Evolutionary conservation across 2,888 invertebrate species (phyloP).

Genomic region (Pemphredon lugubris): DNA sequence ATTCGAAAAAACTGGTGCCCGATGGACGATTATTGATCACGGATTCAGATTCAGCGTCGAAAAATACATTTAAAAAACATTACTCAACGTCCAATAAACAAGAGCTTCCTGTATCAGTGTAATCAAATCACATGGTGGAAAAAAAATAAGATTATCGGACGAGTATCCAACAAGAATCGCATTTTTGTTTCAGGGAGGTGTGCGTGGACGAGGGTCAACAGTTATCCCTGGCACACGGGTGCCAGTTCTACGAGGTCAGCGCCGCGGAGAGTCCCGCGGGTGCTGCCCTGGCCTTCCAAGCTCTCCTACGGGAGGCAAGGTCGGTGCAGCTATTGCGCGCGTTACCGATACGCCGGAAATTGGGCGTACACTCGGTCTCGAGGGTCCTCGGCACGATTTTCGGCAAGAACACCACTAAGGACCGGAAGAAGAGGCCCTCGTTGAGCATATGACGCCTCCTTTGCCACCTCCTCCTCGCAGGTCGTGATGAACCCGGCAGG

Average conservation of each 20-base stretch:
- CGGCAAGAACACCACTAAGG: slow-evolving; percentile 89
- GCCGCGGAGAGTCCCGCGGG: slow-evolving; percentile 92
- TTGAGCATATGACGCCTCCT: slow-evolving; percentile 86
- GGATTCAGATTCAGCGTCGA: too few species aligned
- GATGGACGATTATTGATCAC: too few species aligned
- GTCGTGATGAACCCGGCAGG: slow-evolving; percentile 75
- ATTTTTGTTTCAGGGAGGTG: slow-evolving; percentile 84
- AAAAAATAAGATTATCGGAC: too few species aligned
- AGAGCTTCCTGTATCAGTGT: too few species aligned
- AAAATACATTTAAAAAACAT: too few species aligned
- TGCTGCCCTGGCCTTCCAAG: slow-evolving; percentile 90
- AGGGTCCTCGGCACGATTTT: slow-evolving; percentile 91
- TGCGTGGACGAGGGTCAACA: slow-evolving; percentile 91
- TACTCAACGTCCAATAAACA: too few species aligned
- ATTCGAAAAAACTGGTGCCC: too few species aligned
- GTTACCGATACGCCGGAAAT: slow-evolving; percentile 87
- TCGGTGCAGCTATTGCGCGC: slow-evolving; percentile 87
- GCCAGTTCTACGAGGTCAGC: slow-evolving; percentile 93
- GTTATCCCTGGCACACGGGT: slow-evolving; percentile 88
- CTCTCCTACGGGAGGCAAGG: slow-evolving; percentile 88
- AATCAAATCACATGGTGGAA: too few species aligned
- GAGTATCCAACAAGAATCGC: background rate
- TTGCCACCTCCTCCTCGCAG: slow-evolving; percentile 78
- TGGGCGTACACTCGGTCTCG: slow-evolving; percentile 90
- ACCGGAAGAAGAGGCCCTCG: slow-evolving; percentile 89